Evolutionary conservation across 2,797 vertebrate species (phyloP).

Genomic region (Onychomys leucogaster): DNA sequence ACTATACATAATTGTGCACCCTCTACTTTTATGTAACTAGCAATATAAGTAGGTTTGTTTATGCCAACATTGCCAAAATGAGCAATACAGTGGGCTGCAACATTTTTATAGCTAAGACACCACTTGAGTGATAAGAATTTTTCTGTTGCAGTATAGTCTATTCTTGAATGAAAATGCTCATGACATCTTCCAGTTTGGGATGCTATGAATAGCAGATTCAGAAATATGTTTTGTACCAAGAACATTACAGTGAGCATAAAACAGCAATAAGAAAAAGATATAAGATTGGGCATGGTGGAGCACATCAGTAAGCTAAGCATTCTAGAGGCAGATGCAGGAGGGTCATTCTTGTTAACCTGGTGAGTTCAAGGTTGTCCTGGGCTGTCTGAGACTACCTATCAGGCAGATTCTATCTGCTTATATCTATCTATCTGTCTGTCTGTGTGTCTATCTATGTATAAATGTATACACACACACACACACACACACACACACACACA

Average conservation of each 20-base stretch:
- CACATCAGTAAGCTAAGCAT: background rate
- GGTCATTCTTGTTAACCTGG: background rate
- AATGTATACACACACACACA: background rate
- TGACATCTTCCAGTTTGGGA: background rate
- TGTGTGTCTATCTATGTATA: background rate
- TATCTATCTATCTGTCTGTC: background rate
- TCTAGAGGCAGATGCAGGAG: background rate
- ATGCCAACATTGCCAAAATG: background rate
- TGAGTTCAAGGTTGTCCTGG: background rate
- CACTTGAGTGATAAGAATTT: background rate
- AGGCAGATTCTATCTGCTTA: background rate
- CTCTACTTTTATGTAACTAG: background rate
- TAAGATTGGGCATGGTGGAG: background rate
- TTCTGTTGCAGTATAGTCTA: background rate
- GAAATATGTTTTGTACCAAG: background rate
- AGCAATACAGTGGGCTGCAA: background rate
- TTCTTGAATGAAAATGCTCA: background rate
- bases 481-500: no score
- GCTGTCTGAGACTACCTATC: background rate
- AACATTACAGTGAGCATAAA: background rate
- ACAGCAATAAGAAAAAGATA: conserved; percentile 22
- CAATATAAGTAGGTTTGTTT: conserved; percentile 14
- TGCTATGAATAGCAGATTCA: conserved; percentile 56
- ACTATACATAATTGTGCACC: background rate
- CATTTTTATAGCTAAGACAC: background rate